A percentile compares a stretch with the other conserved stretches of the same genome.
Evolutionary conservation across 2,888 invertebrate genomes (phyloP).

Genomic region (Suillia variegata): DNA sequence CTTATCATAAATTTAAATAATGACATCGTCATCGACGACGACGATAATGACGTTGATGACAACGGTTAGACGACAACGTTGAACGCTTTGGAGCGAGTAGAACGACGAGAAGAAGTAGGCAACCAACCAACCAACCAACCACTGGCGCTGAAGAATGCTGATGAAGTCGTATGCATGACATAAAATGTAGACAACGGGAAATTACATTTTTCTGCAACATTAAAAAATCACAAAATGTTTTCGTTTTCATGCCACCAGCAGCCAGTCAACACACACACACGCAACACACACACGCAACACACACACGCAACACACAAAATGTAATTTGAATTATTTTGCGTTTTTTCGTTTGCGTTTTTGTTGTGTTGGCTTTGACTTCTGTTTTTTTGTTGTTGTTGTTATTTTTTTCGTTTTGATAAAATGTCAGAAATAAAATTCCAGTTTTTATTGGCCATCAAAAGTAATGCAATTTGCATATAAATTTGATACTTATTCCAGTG

Average conservation of each 20-base stretch:
- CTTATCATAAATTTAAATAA: not conserved
- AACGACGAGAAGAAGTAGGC: too few species aligned
- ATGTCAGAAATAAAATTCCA: constrained; percentile 20
- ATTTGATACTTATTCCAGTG: constrained; percentile 38
- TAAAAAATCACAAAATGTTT: constrained; percentile 41
- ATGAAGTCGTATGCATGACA: constrained; percentile 20
- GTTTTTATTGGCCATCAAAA: constrained; percentile 43
- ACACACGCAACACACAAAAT: too few species aligned
- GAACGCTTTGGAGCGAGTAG: too few species aligned
- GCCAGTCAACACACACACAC: too few species aligned
- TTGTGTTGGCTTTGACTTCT: too few species aligned
- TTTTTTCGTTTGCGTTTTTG: not conserved
- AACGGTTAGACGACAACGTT: not conserved
- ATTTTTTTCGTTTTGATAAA: not conserved
- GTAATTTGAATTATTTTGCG: too few species aligned
- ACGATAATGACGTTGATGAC: not conserved
- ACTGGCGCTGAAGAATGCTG: not conserved
- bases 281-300: too few species aligned
- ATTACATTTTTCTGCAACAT: constrained; percentile 54
- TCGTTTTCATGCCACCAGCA: constrained; percentile 17
- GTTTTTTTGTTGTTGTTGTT: too few species aligned
- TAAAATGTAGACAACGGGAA: constrained; percentile 41
- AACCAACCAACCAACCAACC: too few species aligned
- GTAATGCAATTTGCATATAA: constrained; percentile 51
- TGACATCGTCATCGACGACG: not conserved